These are phyloP conservation scores for Eulithis prunata DNA, from an alignment of 2,888 invertebrate genomes.

Conservation along the genomic window DNA sequence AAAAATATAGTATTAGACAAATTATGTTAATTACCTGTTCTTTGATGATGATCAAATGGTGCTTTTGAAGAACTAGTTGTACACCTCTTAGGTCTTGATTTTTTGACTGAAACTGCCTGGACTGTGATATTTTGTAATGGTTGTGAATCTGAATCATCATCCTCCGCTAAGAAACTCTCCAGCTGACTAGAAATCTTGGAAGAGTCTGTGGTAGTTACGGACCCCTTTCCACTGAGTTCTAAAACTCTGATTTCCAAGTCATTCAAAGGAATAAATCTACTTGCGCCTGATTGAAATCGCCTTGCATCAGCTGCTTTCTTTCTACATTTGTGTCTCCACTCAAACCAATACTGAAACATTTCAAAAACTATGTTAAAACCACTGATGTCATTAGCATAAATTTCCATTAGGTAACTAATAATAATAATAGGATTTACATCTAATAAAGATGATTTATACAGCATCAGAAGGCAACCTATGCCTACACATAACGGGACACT, in stretches of 20 bases:
- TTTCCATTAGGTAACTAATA: too few relatives aligned
- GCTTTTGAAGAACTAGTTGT: slow-evolving; percentile 28
- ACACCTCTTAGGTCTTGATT: slow-evolving; percentile 31
- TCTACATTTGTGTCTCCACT: slow-evolving; percentile 74
- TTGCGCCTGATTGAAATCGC: slow-evolving; percentile 56
- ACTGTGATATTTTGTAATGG: slow-evolving; percentile 56
- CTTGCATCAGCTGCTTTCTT: slow-evolving; percentile 69
- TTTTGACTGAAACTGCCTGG: slow-evolving; percentile 40
- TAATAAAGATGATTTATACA: too few relatives aligned
- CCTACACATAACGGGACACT: too few relatives aligned
- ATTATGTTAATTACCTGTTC: neutral
- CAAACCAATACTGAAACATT: slow-evolving; percentile 73
- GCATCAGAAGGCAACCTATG: too few relatives aligned
- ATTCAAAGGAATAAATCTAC: slow-evolving; percentile 65
- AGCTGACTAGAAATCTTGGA: slow-evolving; percentile 48
- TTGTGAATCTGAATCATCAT: slow-evolving; percentile 69
- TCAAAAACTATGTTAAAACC: neutral
- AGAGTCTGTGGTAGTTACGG: slow-evolving; percentile 46
- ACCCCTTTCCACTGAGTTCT: slow-evolving; percentile 62
- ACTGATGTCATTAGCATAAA: too few relatives aligned
- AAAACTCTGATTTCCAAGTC: slow-evolving; percentile 72
- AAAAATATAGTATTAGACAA: too few relatives aligned
- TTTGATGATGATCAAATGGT: slow-evolving; percentile 1
- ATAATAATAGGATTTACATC: too few relatives aligned
- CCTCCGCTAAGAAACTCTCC: slow-evolving; percentile 59